These are phyloP conservation scores for Polypterus senegalus DNA, from an alignment of 2,113 vertebrate genomes.

Conservation along the genomic window DNA sequence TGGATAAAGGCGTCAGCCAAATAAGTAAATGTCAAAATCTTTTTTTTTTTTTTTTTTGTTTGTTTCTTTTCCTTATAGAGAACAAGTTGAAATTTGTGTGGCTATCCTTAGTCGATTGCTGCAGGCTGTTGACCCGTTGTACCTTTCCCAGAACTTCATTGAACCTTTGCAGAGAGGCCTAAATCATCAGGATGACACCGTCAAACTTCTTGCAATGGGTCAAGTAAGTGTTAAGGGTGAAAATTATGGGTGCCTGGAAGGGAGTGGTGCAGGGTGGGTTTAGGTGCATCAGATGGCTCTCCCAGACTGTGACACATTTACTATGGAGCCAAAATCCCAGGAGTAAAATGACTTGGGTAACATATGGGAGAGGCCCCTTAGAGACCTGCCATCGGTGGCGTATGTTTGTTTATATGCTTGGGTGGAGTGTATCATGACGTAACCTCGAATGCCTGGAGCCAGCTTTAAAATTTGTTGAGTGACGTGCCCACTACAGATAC, in stretches of 20 bases:
- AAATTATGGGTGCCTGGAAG: not conserved
- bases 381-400: too few species aligned
- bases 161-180: constrained; percentile 69
- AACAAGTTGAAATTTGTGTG: constrained; percentile 70
- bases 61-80: constrained; percentile 41
- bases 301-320: too few species aligned
- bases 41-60: not conserved
- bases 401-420: too few species aligned
- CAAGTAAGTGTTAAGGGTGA: constrained; percentile 50
- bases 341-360: too few species aligned
- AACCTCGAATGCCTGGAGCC: too few species aligned
- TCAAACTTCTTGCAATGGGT: constrained; percentile 70
- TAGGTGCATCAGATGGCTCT: not conserved
- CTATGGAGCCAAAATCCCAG: too few species aligned
- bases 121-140: constrained; percentile 62
- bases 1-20: too few species aligned
- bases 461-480: too few species aligned
- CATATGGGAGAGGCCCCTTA: too few species aligned
- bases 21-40: too few species aligned
- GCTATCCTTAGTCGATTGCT: constrained; percentile 74
- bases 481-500: too few species aligned
- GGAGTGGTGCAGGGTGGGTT: not conserved
- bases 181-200: constrained; percentile 60
- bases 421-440: too few species aligned
- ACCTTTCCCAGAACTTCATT: constrained; percentile 59